phyloP scores from a whole-genome alignment of 2,888 invertebrate species.

The Tenthredo distinguenda region DNA sequence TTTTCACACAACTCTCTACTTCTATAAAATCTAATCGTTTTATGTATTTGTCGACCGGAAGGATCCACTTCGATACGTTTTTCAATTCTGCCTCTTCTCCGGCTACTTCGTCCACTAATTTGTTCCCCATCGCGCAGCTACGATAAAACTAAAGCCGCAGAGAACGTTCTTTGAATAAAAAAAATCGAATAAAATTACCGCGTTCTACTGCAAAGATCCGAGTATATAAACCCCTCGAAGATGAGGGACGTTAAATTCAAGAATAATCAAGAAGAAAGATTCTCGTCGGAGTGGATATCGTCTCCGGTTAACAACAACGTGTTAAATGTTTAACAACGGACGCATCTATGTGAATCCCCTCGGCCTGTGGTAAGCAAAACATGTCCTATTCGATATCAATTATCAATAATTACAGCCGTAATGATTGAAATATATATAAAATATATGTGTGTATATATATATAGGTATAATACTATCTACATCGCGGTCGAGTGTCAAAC shows the following conservation, averaged over 20 bases:
- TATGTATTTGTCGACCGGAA: too few relatives aligned
- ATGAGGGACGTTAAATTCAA: constrained; percentile 46
- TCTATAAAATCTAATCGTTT: too few relatives aligned
- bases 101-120: neutral
- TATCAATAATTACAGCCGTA: neutral
- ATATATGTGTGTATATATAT: neutral
- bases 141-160: neutral
- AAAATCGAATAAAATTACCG: neutral
- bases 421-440: neutral
- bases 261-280: neutral
- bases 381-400: neutral
- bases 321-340: constrained; percentile 42
- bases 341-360: constrained; percentile 38
- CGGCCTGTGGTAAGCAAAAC: constrained; percentile 35
- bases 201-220: neutral
- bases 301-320: neutral
- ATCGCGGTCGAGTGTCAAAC: constrained; percentile 45
- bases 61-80: too few relatives aligned
- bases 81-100: neutral
- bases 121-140: neutral
- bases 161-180: neutral
- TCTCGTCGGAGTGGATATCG: neutral
- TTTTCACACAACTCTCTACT: too few relatives aligned
- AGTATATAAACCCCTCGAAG: neutral
- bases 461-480: neutral